Evolutionary conservation across 2,113 vertebrate species (phyloP), one percentile per base, ranked within the genome.

Genomic region (Marmota monax): DNA sequence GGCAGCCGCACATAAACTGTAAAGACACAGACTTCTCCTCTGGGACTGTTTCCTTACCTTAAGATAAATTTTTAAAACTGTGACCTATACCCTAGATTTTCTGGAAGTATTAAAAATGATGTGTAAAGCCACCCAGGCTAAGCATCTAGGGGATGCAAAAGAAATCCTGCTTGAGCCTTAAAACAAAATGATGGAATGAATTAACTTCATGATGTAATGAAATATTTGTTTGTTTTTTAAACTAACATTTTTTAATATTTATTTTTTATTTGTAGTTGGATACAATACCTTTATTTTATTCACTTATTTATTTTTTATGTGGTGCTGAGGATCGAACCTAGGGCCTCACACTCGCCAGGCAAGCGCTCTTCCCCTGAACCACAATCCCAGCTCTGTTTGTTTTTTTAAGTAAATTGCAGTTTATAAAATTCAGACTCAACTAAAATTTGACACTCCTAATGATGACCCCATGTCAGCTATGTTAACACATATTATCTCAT

Each of bases 1-100:
- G 63, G 10, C 29, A 94, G 61, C 79, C 97, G 70, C 45, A 89
- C n/a, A 88, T 79, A 45, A 92, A 61, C 18, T 72, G 48, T 32
- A 58, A 84, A 83, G 25, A 63, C 20, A 82, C 87, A 88, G 32
- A 29, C 2, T 84, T 67, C 39, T 77, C n/a, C 56, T 92, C 32
- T 79, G 73, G 58, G 48, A 48, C 37, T 96, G 53, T 83, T 84
- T 95, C n/a, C 22, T 96, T 90, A 67, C 27, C 53, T 76, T 95
- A 67, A 69, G 78, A 88, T 51, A 53, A 56, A 93, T 27, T 63
- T 63, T 63, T 27, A n/a, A 69, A 87, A 70, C 74, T 83, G 25
- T 23, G 8, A n/a, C 34, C 1, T 48, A 1, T 14, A 9, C 69
- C 1, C 9, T 23, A 63, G 10, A 4, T 58, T 95, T 86, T 11